These are phyloP conservation scores for Pachycephus smyrnensis DNA, from an alignment of 2,888 invertebrate genomes.

Conservation along the genomic window DNA sequence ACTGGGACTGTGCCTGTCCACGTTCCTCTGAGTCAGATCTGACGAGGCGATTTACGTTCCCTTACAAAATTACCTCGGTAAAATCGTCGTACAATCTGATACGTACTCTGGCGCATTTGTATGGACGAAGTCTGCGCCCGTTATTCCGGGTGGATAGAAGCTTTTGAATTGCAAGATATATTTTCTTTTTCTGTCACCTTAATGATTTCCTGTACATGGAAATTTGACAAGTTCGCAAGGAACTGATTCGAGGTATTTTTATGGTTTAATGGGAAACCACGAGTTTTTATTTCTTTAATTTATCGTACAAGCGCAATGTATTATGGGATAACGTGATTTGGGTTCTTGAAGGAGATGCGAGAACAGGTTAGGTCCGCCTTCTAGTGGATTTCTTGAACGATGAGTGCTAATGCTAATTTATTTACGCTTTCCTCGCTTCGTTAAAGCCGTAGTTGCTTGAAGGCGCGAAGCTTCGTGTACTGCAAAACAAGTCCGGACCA, in stretches of 20 bases:
- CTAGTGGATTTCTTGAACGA: not conserved
- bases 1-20: not conserved
- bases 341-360: not conserved
- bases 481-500: not conserved
- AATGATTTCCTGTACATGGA: not conserved
- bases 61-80: not conserved
- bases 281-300: not conserved
- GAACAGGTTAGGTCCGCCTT: not conserved
- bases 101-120: not conserved
- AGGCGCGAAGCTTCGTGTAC: not conserved
- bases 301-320: not conserved
- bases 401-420: not conserved
- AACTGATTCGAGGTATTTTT: not conserved
- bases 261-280: not conserved
- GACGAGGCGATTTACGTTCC: constrained; percentile 1
- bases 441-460: not conserved
- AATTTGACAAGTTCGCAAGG: not conserved
- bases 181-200: not conserved
- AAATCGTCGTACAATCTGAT: not conserved
- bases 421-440: not conserved
- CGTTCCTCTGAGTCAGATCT: not conserved
- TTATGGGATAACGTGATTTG: not conserved
- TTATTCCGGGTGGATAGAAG: not conserved
- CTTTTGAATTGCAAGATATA: not conserved
- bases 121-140: not conserved